phyloP scores from a whole-genome alignment of 1,140 invertebrate species.

The Plutomurus gul region DNA sequence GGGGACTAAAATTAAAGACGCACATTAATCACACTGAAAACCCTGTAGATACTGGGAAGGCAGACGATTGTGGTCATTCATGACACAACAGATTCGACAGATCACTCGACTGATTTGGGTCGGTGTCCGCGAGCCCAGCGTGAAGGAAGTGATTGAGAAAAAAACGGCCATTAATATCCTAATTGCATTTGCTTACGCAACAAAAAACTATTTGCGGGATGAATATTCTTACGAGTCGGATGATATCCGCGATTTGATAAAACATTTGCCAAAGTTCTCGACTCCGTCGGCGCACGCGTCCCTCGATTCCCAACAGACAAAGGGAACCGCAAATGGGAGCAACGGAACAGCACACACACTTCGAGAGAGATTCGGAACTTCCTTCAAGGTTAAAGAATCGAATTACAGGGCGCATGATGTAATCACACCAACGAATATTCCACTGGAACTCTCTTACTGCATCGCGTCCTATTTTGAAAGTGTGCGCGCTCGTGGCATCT shows the following conservation, averaged over 20 bases:
- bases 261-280: slow-evolving; percentile 37
- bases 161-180: slow-evolving; percentile 42
- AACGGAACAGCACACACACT: no score
- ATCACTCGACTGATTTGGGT: slow-evolving; percentile 41
- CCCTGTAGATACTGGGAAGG: slow-evolving; percentile 46
- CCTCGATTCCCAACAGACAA: neutral
- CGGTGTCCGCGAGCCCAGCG: neutral
- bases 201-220: slow-evolving; percentile 41
- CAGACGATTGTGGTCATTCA: slow-evolving; percentile 36
- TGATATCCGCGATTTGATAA: slow-evolving; percentile 32
- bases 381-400: neutral
- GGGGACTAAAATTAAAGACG: neutral
- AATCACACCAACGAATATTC: slow-evolving; percentile 37
- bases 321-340: neutral
- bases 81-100: slow-evolving; percentile 35
- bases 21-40: neutral
- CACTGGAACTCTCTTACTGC: slow-evolving; percentile 34
- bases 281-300: slow-evolving; percentile 7
- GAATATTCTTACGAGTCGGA: slow-evolving; percentile 40
- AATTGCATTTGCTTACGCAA: slow-evolving; percentile 42
- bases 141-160: slow-evolving; percentile 33
- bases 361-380: neutral
- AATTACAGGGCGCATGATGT: slow-evolving; percentile 34
- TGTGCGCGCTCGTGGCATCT: neutral
- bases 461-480: slow-evolving; percentile 12